These are phyloP conservation scores for Yponomeuta plumbellus DNA, from an alignment of 2,888 invertebrate species.

Conservation along the genomic window DNA sequence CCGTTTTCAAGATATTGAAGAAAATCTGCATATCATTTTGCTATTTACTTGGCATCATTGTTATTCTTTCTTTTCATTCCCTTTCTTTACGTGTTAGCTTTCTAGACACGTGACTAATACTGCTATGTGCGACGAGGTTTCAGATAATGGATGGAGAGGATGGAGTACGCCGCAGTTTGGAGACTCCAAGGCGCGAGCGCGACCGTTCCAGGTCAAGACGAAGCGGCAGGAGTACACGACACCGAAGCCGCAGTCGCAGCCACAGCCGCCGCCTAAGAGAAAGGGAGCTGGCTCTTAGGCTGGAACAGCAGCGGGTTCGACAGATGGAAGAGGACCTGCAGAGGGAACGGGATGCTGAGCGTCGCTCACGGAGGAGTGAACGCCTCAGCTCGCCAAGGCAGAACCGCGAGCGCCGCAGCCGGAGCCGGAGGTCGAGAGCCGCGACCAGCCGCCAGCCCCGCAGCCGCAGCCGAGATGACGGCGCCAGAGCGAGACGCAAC, in stretches of 20 bases:
- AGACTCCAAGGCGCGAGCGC: not conserved
- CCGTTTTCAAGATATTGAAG: conserved; percentile 2
- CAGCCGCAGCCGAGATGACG: conserved; percentile 4
- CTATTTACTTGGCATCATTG: not conserved
- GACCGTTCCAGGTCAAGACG: not conserved
- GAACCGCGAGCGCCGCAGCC: not conserved
- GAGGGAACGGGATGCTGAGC: not conserved
- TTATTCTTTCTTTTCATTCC: not conserved
- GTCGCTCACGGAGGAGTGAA: not conserved
- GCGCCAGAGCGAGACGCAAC: not conserved
- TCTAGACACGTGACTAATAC: not conserved
- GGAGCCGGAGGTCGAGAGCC: not conserved
- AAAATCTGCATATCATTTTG: not conserved
- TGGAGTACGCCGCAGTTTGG: too few relatives aligned
- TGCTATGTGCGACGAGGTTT: not conserved
- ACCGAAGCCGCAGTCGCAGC: conserved; percentile 12
- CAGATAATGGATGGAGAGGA: too few relatives aligned
- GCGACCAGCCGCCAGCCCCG: not conserved
- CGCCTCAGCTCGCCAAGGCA: not conserved
- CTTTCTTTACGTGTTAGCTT: not conserved
- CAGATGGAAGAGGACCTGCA: not conserved
- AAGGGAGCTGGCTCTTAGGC: not conserved
- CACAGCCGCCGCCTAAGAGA: not conserved
- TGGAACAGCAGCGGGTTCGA: not conserved
- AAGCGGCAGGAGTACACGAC: not conserved